Base-by-base conservation (phyloP, 2,113 vertebrate species). In the Heterocephalus glaber region DNA sequence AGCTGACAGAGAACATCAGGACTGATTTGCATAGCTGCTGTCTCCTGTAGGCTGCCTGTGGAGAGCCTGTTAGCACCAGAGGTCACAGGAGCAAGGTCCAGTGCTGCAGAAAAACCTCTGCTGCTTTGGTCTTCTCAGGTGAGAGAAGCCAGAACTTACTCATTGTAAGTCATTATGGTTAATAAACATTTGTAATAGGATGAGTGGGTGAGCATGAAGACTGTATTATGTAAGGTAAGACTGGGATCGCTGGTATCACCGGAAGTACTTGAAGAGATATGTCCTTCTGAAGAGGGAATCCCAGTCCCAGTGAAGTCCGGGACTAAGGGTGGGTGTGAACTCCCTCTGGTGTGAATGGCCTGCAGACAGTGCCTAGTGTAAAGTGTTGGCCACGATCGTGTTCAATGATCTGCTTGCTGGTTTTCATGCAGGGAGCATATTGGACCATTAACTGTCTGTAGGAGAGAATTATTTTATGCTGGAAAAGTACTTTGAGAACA, bases 31-130 rank as follows among this genome's bases (percentile, higher is more conserved):
- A 92, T 94, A 54, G 80, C 70, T 35, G n/a, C n/a, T 44, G 68
- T 68, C 84, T 77, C 80, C 96, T 72, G 38, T 41, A 74, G 77
- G 3, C 49, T 72, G 76, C 96, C 96, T 56, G 58, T 61, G 80
- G 96, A 94, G 93, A 96, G 87, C 70, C 93, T 54, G 72, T 95
- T 88, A 94, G 94, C 95, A 66, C 80, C 76, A 58, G 96, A 92
- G 89, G 87, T 96, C 95, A 61, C 80, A 28, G 9, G 61, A 90
- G 87, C 84, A 14, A 35, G 22, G 68, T 66, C 95, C 93, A 26
- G 95, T 93, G 86, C 92, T 87, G 70, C 84, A 41, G 77, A 52
- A 89, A 79, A 91, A 79, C 9, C 47, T 90, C 91, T 60, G 96
- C 96, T 94, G 94, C 86, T 92, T 8, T 70, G 61, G 41, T 94